Conservation (phyloP, 2,113 vertebrate species). For the Podarcis muralis region DNA sequence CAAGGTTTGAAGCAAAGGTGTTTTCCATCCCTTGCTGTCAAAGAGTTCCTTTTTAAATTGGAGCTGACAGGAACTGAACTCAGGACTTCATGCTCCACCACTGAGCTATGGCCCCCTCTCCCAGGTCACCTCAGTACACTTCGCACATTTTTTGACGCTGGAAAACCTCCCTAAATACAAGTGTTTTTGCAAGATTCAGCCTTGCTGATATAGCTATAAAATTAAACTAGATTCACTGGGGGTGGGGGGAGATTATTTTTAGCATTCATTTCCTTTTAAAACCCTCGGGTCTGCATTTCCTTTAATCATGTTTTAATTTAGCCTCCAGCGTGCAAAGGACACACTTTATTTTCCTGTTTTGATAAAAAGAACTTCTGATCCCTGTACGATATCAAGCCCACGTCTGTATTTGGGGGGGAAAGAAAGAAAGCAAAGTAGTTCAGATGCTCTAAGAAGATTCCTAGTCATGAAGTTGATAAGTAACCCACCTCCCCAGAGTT, state of each 20-base stretch:
- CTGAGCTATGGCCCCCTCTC: neutral
- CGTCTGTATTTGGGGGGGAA: neutral
- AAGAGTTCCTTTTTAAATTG: neutral
- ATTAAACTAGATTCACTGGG: slow-evolving; percentile 12
- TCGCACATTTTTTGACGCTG: neutral
- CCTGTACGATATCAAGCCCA: neutral
- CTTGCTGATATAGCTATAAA: slow-evolving; percentile 19
- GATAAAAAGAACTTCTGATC: neutral
- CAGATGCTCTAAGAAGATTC: neutral
- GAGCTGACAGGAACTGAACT: neutral
- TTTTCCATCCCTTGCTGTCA: too few relatives aligned
- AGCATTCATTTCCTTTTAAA: slow-evolving; percentile 58
- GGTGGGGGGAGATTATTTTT: slow-evolving; percentile 43
- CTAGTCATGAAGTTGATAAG: neutral
- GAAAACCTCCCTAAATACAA: neutral
- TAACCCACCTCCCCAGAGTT: neutral
- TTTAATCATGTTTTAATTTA: slow-evolving; percentile 54
- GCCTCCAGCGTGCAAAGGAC: slow-evolving; percentile 26
- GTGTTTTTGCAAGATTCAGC: slow-evolving; percentile 42
- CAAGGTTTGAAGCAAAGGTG: too few relatives aligned
- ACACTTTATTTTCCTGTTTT: neutral
- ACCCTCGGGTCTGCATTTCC: slow-evolving; percentile 41
- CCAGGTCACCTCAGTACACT: neutral
- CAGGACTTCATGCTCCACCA: neutral
- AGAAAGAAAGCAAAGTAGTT: neutral